Conservation (phyloP, 1,140 invertebrate species). For the Nixonia krombeini region DNA sequence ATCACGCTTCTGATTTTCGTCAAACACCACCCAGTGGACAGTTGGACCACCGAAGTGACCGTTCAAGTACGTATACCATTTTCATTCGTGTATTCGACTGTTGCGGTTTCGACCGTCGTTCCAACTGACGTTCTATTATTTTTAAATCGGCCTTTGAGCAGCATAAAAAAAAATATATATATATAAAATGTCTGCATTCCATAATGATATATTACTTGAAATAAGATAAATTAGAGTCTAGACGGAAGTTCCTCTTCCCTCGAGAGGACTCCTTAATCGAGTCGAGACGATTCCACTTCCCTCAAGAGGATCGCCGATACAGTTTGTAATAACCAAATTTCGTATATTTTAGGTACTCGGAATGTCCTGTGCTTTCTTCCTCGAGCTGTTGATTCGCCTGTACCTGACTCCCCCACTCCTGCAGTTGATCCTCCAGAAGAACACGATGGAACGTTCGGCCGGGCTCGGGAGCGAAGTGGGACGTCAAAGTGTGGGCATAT, state of each 20-base stretch:
- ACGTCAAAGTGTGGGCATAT: conserved; percentile 75
- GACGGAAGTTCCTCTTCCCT: no score
- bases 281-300: no score
- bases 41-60: conserved; percentile 65
- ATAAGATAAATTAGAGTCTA: no score
- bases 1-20: conserved; percentile 80
- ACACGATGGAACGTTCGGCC: conserved; percentile 77
- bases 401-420: conserved; percentile 79
- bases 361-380: conserved; percentile 78
- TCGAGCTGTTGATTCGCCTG: conserved; percentile 78
- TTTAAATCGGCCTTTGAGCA: no score
- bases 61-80: conserved; percentile 63
- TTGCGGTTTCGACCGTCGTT: no score
- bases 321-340: not conserved
- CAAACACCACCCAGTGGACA: conserved; percentile 70
- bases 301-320: no score
- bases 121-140: no score
- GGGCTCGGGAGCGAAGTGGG: conserved; percentile 82
- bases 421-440: conserved; percentile 78
- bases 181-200: no score
- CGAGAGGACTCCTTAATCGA: no score
- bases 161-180: no score
- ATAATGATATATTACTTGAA: no score
- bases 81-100: no score
- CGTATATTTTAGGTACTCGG: conserved; percentile 74